Base-by-base conservation (phyloP, 1,140 invertebrate species). In the Diplogasteroides magnus region DNA sequence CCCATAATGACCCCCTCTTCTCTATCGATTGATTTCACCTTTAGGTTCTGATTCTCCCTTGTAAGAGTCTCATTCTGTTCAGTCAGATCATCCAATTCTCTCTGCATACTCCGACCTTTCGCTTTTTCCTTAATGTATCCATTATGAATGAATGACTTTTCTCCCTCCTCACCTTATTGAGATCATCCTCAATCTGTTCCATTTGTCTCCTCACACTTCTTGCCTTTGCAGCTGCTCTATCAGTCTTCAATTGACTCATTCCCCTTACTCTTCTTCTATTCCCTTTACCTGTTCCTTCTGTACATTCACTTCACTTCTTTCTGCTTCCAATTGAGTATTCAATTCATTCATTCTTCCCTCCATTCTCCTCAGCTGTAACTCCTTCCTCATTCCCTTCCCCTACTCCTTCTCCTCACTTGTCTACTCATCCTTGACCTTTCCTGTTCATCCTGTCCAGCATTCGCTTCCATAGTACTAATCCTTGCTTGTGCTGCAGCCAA, bases 11-110 rank as follows among this genome's bases (percentile, higher is more conserved):
- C n/a, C n/a, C n/a, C n/a, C n/a, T n/a, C n/a, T n/a, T n/a, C n/a
- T n/a, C n/a, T n/a, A n/a, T n/a, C n/a, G n/a, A n/a, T n/a, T n/a
- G n/a, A 48, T 19, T 19, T 6, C 23, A 65, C 64, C 64, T 65
- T 65, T 19, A 65, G 37, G 2, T 31, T n/a, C 64, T 65, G 64
- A 28, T 48, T 37, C 27, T 65, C 64, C 32, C 48, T 65, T 19
- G 3, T 3, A 31, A 55, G 11, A 2, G n/a, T 55, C 27, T 65
- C 64, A 14, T 37, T n/a, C 32, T 37, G 14, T 37, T 65, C 64
- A 14, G 31, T 37, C n/a, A 56, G 14, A 3, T 65, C 64, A 25
- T 65, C 64, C 2, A 48, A 3, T 31, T 32, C 26, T 28, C 64
- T 65, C 32, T 37, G 14, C 31, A 56, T 2, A 2, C 48, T 23